These are phyloP conservation scores for Mirza zaza DNA, from an alignment of 2,113 vertebrate species.

Conservation along the genomic window DNA sequence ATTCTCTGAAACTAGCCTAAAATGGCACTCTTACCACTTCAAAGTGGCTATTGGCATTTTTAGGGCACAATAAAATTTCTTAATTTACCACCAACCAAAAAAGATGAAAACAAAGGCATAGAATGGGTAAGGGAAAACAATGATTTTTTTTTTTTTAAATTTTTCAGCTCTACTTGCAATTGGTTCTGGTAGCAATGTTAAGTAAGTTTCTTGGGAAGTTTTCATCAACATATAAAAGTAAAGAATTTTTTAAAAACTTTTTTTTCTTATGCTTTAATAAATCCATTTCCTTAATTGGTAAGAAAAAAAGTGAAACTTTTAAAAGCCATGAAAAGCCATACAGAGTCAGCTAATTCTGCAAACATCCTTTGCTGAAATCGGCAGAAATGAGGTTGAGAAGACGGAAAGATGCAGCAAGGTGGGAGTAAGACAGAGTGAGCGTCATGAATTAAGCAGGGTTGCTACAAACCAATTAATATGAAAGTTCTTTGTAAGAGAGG, in stretches of 20 bases:
- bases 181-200: not conserved
- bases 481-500: not conserved
- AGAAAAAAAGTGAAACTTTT: not conserved
- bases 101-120: not conserved
- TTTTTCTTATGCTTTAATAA: not conserved
- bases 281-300: conserved; percentile 29
- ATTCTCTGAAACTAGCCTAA: not conserved
- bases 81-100: not conserved
- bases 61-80: not conserved
- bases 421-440: not conserved
- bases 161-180: not conserved
- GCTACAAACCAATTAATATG: not conserved
- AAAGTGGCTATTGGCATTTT: not conserved
- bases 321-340: not conserved
- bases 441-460: not conserved
- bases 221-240: conserved; percentile 28
- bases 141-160: not conserved
- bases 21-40: not conserved
- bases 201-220: not conserved
- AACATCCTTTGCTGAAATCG: not conserved
- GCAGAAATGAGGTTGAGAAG: not conserved
- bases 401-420: not conserved
- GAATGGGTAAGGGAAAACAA: not conserved
- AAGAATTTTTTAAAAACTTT: not conserved
- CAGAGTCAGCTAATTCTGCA: not conserved